phyloP scores from a whole-genome alignment of 2,888 invertebrate genomes.

The Sepiola atlantica region DNA sequence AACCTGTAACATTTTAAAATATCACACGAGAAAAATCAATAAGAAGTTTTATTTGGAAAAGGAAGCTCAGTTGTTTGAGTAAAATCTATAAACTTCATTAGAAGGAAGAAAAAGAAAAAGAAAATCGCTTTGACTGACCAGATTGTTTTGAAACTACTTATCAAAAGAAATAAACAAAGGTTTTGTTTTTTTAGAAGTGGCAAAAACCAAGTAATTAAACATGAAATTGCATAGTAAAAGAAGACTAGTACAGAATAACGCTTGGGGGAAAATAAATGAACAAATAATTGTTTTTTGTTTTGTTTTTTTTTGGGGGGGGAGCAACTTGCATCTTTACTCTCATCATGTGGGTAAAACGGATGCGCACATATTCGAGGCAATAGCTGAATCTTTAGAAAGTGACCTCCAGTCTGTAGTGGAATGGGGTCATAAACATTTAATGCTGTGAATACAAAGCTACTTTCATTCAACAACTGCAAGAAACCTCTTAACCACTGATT shows the following conservation, averaged over 20 bases:
- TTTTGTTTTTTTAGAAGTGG: accelerated
- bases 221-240: not conserved
- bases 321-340: too few species aligned
- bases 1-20: not conserved
- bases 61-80: not conserved
- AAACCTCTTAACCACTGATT: too few species aligned
- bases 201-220: not conserved
- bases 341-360: too few species aligned
- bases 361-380: too few species aligned
- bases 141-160: not conserved
- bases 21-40: not conserved
- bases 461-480: too few species aligned
- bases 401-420: too few species aligned
- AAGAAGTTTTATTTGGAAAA: not conserved
- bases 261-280: too few species aligned
- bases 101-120: not conserved
- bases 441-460: too few species aligned
- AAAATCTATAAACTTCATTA: not conserved
- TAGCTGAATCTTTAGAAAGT: too few species aligned
- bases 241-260: not conserved
- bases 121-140: not conserved
- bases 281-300: too few species aligned
- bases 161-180: not conserved
- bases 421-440: too few species aligned
- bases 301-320: too few species aligned